These are phyloP conservation scores for Oscheius myriophilus DNA, from an alignment of 2,888 invertebrate species.

Conservation along the genomic window DNA sequence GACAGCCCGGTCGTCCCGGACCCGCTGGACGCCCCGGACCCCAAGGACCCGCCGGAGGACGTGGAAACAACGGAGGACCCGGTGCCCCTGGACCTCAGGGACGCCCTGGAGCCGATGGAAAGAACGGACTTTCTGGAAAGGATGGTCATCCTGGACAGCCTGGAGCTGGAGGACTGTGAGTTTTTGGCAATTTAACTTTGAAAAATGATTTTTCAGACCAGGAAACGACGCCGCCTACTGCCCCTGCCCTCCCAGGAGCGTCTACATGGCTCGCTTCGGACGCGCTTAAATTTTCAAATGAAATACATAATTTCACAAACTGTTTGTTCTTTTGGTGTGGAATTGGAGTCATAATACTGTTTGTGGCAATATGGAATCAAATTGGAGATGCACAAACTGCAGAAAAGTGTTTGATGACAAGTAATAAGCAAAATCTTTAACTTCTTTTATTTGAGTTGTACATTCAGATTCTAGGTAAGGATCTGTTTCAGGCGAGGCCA, in stretches of 20 bases:
- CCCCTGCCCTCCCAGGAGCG: conserved; percentile 50
- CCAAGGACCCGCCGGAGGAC: conserved; percentile 40
- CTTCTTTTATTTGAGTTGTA: too few relatives aligned
- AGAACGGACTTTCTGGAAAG: conserved; percentile 51
- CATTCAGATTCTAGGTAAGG: too few relatives aligned
- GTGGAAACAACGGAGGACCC: conserved; percentile 46
- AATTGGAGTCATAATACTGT: too few relatives aligned
- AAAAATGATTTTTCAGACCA: conserved; percentile 35
- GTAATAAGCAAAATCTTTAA: too few relatives aligned
- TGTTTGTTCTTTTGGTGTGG: too few relatives aligned
- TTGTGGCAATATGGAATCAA: too few relatives aligned
- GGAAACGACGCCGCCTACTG: conserved; percentile 44
- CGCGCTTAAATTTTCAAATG: not conserved
- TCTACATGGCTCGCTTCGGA: conserved; percentile 38
- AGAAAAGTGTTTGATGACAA: too few relatives aligned
- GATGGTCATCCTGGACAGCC: conserved; percentile 42
- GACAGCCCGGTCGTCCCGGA: conserved; percentile 49
- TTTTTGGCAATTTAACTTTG: not conserved
- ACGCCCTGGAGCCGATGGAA: conserved; percentile 55
- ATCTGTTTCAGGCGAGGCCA: too few relatives aligned
- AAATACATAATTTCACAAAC: not conserved
- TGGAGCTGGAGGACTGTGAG: conserved; percentile 32
- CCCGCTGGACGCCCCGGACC: conserved; percentile 53
- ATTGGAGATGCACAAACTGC: too few relatives aligned
- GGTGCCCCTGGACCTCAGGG: conserved; percentile 55